phyloP scores from a whole-genome alignment of 2,888 invertebrate species.

The Epinotia bilunana region DNA sequence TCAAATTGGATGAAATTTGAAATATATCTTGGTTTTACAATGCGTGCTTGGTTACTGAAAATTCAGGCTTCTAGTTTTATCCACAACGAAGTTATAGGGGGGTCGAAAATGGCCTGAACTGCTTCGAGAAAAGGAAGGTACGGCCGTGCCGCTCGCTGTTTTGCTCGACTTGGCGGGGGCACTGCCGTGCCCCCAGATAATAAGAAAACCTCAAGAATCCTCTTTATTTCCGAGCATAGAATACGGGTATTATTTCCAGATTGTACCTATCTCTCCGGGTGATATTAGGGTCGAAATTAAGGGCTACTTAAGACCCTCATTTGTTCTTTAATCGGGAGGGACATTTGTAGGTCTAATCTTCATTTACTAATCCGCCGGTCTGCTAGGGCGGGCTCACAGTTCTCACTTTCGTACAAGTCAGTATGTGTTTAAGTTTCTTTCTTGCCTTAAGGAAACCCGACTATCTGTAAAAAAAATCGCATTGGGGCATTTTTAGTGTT shows the following conservation, averaged over 20 bases:
- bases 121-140: too few species aligned
- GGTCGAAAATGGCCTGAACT: too few species aligned
- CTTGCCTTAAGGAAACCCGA: not conserved
- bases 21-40: too few species aligned
- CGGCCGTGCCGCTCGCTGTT: too few species aligned
- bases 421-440: not conserved
- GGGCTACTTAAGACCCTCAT: constrained; percentile 40
- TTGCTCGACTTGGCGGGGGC: too few species aligned
- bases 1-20: too few species aligned
- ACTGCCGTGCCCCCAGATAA: too few species aligned
- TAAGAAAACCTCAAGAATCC: constrained; percentile 9
- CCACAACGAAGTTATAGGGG: too few species aligned
- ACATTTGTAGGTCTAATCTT: constrained; percentile 42
- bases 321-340: constrained; percentile 34
- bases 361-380: constrained; percentile 14
- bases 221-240: constrained; percentile 25
- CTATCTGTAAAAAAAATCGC: too few species aligned
- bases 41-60: too few species aligned
- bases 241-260: constrained; percentile 30
- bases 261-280: constrained; percentile 26
- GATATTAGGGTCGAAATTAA: constrained; percentile 29
- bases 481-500: too few species aligned
- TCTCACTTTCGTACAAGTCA: not conserved
- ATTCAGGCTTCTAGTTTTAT: too few species aligned
- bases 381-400: not conserved